A percentile compares a stretch with the other conserved stretches of the same genome.
Evolutionary conservation across 2,113 vertebrate species (phyloP).

Genomic region (Cnemophilus loriae): DNA sequence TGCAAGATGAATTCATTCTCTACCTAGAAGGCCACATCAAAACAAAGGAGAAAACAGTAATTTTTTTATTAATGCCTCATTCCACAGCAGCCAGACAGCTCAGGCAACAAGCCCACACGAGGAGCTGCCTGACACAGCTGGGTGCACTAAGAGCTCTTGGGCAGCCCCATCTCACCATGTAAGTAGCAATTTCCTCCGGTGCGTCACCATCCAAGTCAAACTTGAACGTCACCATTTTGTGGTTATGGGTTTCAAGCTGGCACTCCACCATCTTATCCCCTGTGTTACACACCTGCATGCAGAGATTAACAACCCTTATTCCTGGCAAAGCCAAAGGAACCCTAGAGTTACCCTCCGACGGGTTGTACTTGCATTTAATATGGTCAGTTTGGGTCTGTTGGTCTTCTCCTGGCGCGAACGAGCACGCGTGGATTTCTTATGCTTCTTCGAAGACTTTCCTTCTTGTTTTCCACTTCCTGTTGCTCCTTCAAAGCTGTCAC

Average conservation of each 20-base stretch:
- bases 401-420: constrained; percentile 92
- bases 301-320: neutral
- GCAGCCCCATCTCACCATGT: constrained; percentile 81
- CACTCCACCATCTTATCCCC: constrained; percentile 99
- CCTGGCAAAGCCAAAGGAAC: neutral
- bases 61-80: neutral
- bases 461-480: constrained; percentile 82
- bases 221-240: constrained; percentile 99
- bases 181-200: constrained; percentile 94
- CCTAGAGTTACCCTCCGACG: neutral
- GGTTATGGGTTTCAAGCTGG: constrained; percentile 97
- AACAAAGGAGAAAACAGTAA: neutral
- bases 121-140: neutral
- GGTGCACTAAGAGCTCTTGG: neutral
- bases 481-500: constrained; percentile 86
- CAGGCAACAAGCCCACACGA: accelerated
- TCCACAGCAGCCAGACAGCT: neutral
- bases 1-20: constrained; percentile 95
- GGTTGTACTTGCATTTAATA: constrained; percentile 83
- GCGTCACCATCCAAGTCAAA: constrained; percentile 97
- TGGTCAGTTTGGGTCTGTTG: constrained; percentile 92
- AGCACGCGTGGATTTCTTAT: constrained; percentile 87
- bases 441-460: constrained; percentile 83
- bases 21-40: constrained; percentile 73
- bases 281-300: constrained; percentile 86